Conservation (phyloP, 1,140 invertebrate genomes). For the Chironomus striatipennis region DNA sequence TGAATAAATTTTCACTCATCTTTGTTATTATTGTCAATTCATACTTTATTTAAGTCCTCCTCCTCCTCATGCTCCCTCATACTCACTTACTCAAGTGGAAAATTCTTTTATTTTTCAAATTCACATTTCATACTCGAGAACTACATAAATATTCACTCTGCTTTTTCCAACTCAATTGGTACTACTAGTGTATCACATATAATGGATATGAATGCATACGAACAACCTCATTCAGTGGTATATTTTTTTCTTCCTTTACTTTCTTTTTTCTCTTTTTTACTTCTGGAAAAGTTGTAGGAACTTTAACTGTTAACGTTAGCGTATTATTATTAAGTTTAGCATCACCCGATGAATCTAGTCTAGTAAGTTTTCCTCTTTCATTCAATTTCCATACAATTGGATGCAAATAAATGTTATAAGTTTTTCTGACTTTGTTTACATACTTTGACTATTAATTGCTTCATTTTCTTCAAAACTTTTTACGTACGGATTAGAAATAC, state of each 20-base stretch:
- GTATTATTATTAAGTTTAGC: slow-evolving; percentile 84
- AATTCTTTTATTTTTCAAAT: background rate
- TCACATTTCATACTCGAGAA: background rate
- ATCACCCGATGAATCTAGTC: slow-evolving; percentile 88
- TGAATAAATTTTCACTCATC: slow-evolving; percentile 2
- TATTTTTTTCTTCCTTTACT: slow-evolving; percentile 40
- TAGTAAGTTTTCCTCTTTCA: slow-evolving; percentile 57
- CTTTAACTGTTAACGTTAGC: slow-evolving; percentile 84
- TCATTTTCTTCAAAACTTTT: too few species aligned
- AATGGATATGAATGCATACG: too few species aligned
- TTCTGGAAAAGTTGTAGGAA: slow-evolving; percentile 47
- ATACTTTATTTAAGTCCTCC: background rate
- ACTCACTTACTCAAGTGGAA: background rate
- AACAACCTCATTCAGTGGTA: background rate
- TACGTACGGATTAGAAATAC: slow-evolving; percentile 67
- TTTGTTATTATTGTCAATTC: slow-evolving; percentile 18
- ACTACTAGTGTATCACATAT: background rate
- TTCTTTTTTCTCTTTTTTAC: background rate
- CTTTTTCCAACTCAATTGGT: background rate
- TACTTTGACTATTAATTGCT: too few species aligned
- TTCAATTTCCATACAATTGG: too few species aligned
- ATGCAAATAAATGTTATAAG: too few species aligned
- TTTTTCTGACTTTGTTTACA: too few species aligned
- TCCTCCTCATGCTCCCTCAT: too few species aligned
- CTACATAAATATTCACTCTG: background rate